Evolutionary conservation across 2,113 vertebrate species (phyloP).

Genomic region (Oenanthe oenanthe): DNA sequence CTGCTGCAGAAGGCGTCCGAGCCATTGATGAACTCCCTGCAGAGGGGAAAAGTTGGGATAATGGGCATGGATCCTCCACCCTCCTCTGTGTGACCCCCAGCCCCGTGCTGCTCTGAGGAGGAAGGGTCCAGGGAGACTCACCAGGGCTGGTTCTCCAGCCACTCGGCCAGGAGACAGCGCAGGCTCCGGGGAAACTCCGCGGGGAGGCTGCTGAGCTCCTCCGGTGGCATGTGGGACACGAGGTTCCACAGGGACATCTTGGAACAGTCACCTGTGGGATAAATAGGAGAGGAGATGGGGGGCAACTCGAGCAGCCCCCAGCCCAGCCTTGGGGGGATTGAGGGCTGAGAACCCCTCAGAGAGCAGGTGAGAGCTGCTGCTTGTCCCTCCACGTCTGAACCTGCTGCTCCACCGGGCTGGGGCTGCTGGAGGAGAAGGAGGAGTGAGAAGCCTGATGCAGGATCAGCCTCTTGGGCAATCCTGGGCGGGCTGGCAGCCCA

Average conservation of each 20-base stretch:
- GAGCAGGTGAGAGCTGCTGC: accelerated
- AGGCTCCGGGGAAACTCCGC: constrained; percentile 72
- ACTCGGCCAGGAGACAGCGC: constrained; percentile 75
- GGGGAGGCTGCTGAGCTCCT: constrained; percentile 68
- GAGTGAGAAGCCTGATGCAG: not conserved
- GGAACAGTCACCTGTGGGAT: not conserved
- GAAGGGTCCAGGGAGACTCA: constrained; percentile 30
- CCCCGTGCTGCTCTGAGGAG: accelerated
- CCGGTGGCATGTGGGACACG: constrained; percentile 70
- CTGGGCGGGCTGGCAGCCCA: not conserved
- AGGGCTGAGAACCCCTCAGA: accelerated
- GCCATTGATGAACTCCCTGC: constrained; percentile 78
- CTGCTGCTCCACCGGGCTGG: not conserved
- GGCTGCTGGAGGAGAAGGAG: not conserved
- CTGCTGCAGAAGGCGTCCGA: constrained; percentile 72
- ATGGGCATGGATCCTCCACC: accelerated
- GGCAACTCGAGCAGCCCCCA: not conserved
- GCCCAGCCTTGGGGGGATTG: accelerated
- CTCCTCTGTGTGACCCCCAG: not conserved
- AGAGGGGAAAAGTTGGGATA: not conserved
- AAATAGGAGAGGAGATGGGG: not conserved
- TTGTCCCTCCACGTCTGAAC: not conserved
- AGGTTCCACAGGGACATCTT: constrained; percentile 78
- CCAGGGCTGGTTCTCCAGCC: constrained; percentile 82
- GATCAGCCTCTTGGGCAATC: constrained; percentile 37